These are phyloP conservation scores for Neocrepidodera transversa DNA, from an alignment of 2,888 invertebrate genomes.

Conservation along the genomic window DNA sequence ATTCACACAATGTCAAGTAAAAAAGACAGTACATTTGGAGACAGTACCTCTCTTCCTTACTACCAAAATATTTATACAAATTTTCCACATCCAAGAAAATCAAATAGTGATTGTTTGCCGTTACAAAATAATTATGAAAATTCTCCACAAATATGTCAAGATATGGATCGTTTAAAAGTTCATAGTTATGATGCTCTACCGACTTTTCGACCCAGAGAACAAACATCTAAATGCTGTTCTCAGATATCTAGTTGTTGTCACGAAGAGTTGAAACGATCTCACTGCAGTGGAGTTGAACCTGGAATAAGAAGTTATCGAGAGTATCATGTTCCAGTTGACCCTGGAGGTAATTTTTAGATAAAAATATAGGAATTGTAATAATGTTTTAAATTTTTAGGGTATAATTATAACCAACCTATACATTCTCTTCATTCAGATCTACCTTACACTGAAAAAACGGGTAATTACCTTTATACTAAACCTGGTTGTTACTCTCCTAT, in stretches of 20 bases:
- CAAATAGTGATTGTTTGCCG: conserved; percentile 53
- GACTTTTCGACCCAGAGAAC: conserved; percentile 17
- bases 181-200: conserved; percentile 31
- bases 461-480: conserved; percentile 28
- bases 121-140: conserved; percentile 29
- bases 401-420: conserved; percentile 30
- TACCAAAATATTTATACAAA: conserved; percentile 29
- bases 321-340: conserved; percentile 51
- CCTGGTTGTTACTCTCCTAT: conserved; percentile 8
- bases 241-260: conserved; percentile 44
- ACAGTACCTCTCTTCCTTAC: conserved; percentile 44
- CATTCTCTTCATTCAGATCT: conserved; percentile 41
- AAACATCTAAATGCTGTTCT: conserved; percentile 30
- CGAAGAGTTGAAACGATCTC: conserved; percentile 41
- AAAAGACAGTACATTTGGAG: conserved; percentile 56
- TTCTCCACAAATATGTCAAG: conserved; percentile 27
- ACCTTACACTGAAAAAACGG: conserved; percentile 31
- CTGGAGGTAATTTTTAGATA: conserved; percentile 47
- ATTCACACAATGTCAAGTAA: conserved; percentile 63
- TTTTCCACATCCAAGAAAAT: conserved; percentile 39
- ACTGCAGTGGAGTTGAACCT: conserved; percentile 40
- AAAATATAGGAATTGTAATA: not conserved
- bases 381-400: conserved; percentile 22
- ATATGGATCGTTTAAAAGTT: conserved; percentile 46
- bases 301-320: conserved; percentile 49